Percentiles rank a stretch among this genome's conserved stretches.
Conservation (phyloP, 2,888 invertebrate genomes). For the Lycocerus yunnanus region DNA sequence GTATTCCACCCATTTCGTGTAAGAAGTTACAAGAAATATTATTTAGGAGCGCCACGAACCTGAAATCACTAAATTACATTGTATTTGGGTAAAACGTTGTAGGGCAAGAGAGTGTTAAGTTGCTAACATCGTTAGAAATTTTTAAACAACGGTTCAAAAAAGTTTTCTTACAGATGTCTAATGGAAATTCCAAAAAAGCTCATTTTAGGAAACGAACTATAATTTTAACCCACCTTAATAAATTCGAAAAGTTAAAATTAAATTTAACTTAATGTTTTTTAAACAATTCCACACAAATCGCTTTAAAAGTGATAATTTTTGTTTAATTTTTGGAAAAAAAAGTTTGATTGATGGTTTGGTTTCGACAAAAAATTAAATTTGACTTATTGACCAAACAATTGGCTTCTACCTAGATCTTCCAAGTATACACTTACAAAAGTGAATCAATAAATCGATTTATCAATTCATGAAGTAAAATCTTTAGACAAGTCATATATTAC, state of each 20-base stretch:
- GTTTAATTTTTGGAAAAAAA: neutral
- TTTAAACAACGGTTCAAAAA: neutral
- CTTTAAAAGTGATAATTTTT: too few relatives aligned
- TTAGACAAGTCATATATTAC: conserved; percentile 44
- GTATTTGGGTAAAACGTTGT: neutral
- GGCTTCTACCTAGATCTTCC: neutral
- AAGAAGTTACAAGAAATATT: conserved; percentile 31
- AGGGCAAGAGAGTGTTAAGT: neutral
- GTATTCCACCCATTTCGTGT: conserved; percentile 42
- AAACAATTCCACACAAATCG: neutral
- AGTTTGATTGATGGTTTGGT: neutral
- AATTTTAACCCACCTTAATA: neutral
- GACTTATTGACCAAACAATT: neutral
- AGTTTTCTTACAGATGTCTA: neutral
- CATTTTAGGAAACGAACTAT: neutral
- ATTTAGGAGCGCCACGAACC: conserved; percentile 37
- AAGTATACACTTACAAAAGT: conserved; percentile 2
- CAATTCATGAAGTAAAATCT: conserved; percentile 29
- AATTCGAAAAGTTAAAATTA: neutral
- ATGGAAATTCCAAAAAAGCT: neutral
- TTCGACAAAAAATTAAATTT: neutral
- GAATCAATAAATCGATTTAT: conserved; percentile 39
- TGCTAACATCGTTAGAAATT: neutral
- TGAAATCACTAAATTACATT: neutral
- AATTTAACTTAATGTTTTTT: neutral